A percentile compares a stretch with the other conserved stretches of the same genome.
Conservation (phyloP, 2,888 invertebrate genomes). For the Zygaena filipendulae region DNA sequence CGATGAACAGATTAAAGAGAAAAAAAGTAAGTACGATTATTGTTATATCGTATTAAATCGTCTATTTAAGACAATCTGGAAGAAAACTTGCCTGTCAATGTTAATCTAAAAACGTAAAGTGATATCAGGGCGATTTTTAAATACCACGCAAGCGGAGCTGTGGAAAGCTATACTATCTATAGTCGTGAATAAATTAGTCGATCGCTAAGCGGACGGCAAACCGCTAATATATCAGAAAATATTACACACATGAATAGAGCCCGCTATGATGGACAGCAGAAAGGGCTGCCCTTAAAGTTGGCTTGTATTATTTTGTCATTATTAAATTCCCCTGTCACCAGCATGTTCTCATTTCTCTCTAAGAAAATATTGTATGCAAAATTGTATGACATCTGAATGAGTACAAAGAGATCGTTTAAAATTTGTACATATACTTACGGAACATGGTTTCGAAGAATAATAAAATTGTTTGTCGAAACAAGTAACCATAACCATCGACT, state of each 20-base stretch:
- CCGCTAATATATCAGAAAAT: slow-evolving; percentile 54
- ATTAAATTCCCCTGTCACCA: slow-evolving; percentile 66
- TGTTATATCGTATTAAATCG: too few species aligned
- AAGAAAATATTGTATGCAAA: slow-evolving; percentile 69
- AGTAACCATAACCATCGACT: too few species aligned
- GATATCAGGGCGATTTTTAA: too few species aligned
- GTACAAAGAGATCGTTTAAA: slow-evolving; percentile 48
- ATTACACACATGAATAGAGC: slow-evolving; percentile 62
- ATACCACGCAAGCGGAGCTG: too few species aligned
- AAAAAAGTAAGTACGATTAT: background rate
- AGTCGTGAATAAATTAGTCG: slow-evolving; percentile 56
- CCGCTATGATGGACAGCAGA: slow-evolving; percentile 66
- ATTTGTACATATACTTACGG: too few species aligned
- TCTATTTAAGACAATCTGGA: too few species aligned
- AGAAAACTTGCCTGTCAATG: too few species aligned
- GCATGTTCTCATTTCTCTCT: slow-evolving; percentile 55
- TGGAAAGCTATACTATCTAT: too few species aligned
- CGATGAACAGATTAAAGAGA: slow-evolving; percentile 24
- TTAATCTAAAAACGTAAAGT: too few species aligned
- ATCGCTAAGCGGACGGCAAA: slow-evolving; percentile 56
- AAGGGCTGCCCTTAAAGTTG: slow-evolving; percentile 62
- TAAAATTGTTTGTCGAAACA: too few species aligned
- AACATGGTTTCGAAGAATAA: too few species aligned
- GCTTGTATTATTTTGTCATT: slow-evolving; percentile 69
- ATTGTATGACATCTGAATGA: slow-evolving; percentile 68